Evolutionary conservation across 2,113 vertebrate species (phyloP), one percentile per base, ranked within the genome.

Genomic region (Catagonus wagneri): DNA sequence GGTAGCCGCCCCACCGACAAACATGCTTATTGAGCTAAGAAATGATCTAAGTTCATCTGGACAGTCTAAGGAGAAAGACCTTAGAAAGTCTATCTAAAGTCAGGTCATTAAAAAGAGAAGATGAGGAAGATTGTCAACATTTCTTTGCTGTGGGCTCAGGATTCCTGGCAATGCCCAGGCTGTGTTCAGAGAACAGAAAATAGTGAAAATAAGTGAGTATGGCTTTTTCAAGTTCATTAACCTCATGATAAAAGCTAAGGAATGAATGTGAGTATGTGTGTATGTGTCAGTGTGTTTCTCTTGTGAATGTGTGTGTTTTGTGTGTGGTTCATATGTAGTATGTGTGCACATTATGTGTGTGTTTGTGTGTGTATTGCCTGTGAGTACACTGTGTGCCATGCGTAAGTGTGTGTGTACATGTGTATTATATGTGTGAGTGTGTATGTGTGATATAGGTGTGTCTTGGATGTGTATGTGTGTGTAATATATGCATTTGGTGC

Each of bases 21-120:
- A 25, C 13, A 44, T 50, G n/a, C 13, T 83, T 65, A 32, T 4
- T 60, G 58, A 92, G 68, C 58, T 75, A 32, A 83, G 78, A 80
- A 90, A 92, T 92, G n/a, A 78, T 78, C 34, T 27, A 54, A 50
- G 84, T 90, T 39, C 85, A 92, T 81, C 32, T 54, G 34, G 81
- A 92, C 50, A 65, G 89, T 44, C 44, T 44, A 44, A 44, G 44
- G 44, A 44, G 44, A 44, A 44, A 44, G 44, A 44, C 44, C 44
- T 44, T 27, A 52, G 71, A 66, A 83, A 83, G 12, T 36, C 54
- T 90, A 69, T 71, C 36, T 78, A 66, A 78, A 19, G 58, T 65
- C 36, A 83, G 32, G 75, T 39, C 56, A 32, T 93, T 79, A 72
- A 78, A 76, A 60, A 61, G 25, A 16, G 90, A 71, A 91, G 32